Conservation (phyloP, 1,140 invertebrate genomes). For the Epicauta chinensis region DNA sequence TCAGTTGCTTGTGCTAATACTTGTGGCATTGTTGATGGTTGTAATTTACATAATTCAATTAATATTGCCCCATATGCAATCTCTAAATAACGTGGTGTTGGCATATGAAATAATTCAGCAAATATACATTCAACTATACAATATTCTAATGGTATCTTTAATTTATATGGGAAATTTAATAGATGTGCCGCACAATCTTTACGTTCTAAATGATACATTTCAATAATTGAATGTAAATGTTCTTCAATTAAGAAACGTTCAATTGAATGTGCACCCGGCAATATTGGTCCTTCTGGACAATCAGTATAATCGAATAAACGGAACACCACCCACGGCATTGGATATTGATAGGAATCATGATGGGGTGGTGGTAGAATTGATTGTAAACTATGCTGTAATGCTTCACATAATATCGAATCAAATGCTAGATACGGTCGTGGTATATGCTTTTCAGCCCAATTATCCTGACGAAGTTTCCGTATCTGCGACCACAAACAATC, state of each 20-base stretch:
- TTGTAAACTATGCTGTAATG: slow-evolving; percentile 91
- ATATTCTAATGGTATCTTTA: slow-evolving; percentile 95
- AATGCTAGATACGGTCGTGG: slow-evolving; percentile 92
- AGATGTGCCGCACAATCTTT: slow-evolving; percentile 92
- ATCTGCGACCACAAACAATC: slow-evolving; percentile 97
- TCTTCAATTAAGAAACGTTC: slow-evolving; percentile 98
- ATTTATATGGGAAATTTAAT: slow-evolving; percentile 87
- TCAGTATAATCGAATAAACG: slow-evolving; percentile 96
- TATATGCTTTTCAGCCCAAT: slow-evolving; percentile 97
- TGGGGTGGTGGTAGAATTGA: slow-evolving; percentile 83
- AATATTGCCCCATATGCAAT: slow-evolving; percentile 93
- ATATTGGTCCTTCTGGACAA: slow-evolving; percentile 84
- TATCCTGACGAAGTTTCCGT: slow-evolving; percentile 84
- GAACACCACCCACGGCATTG: slow-evolving; percentile 85
- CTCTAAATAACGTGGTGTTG: slow-evolving; percentile 80
- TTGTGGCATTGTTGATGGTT: slow-evolving; percentile 95
- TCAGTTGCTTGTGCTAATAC: slow-evolving; percentile 97
- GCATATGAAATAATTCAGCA: slow-evolving; percentile 89
- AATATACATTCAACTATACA: slow-evolving; percentile 98
- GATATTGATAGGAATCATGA: slow-evolving; percentile 81
- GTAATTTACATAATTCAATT: slow-evolving; percentile 95
- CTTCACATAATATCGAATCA: slow-evolving; percentile 91
- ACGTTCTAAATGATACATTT: slow-evolving; percentile 80
- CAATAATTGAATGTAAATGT: slow-evolving; percentile 89
- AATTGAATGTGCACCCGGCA: slow-evolving; percentile 95